Conservation (phyloP, 2,797 vertebrate genomes). For the Telmatherina bonti region DNA sequence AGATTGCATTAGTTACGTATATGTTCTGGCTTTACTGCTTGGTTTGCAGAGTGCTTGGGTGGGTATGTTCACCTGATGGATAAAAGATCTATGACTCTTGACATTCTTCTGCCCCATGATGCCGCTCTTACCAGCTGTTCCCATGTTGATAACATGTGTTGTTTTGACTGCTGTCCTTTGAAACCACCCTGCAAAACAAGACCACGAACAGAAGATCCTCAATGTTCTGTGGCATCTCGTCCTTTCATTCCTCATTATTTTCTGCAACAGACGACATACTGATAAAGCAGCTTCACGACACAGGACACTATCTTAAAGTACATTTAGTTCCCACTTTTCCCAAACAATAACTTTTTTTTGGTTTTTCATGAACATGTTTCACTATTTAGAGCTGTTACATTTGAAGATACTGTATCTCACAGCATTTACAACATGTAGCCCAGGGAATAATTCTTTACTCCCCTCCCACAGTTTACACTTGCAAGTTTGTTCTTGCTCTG, state of each 20-base stretch:
- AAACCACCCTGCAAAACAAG: constrained; percentile 67
- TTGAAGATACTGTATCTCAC: constrained; percentile 29
- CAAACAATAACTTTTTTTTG: neutral
- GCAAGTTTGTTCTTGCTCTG: constrained; percentile 74
- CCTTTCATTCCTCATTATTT: constrained; percentile 18
- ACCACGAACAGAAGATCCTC: constrained; percentile 46
- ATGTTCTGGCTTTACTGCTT: constrained; percentile 14
- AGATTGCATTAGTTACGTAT: neutral
- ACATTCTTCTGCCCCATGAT: constrained; percentile 68
- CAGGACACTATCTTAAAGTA: constrained; percentile 2
- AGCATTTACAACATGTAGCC: constrained; percentile 49
- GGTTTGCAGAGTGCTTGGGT: constrained; percentile 14
- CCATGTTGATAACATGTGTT: constrained; percentile 66
- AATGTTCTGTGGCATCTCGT: constrained; percentile 26
- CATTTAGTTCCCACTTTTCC: constrained; percentile 22
- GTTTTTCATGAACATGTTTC: neutral
- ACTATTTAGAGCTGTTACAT: constrained; percentile 2
- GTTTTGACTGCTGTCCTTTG: constrained; percentile 73
- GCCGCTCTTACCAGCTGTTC: constrained; percentile 73
- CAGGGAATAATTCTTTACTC: constrained; percentile 55
- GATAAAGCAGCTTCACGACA: constrained; percentile 21
- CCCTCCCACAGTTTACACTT: constrained; percentile 37
- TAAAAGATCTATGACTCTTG: constrained; percentile 69
- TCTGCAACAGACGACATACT: constrained; percentile 10
- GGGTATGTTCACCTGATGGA: constrained; percentile 43